These are phyloP conservation scores for Drosophila equinoxialis DNA, from an alignment of 1,140 invertebrate species.

Conservation along the genomic window DNA sequence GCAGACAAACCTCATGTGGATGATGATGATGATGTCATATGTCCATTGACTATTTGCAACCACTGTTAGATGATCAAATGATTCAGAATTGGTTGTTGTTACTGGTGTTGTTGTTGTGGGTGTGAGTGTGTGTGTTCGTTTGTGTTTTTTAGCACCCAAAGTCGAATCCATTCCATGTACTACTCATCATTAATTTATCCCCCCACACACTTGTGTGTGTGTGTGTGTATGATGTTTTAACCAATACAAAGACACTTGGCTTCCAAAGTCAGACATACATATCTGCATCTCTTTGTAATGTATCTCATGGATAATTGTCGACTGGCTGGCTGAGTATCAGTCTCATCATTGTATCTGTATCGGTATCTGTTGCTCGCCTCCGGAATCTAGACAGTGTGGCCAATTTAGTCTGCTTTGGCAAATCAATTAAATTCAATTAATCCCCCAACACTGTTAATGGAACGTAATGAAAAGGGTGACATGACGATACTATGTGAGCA, in stretches of 20 bases:
- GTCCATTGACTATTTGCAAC: constrained; percentile 59
- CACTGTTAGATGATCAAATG: constrained; percentile 74
- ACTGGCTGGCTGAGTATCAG: constrained; percentile 37
- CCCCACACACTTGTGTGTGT: constrained; percentile 6
- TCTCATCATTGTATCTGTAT: background rate
- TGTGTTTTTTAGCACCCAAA: constrained; percentile 49
- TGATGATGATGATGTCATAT: constrained; percentile 67
- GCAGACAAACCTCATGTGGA: constrained; percentile 58
- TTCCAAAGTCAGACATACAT: constrained; percentile 38
- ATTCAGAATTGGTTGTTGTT: constrained; percentile 34
- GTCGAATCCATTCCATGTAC: constrained; percentile 75
- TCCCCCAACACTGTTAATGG: constrained; percentile 82
- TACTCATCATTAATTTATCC: constrained; percentile 78
- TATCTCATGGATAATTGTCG: constrained; percentile 61
- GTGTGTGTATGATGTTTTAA: constrained; percentile 2
- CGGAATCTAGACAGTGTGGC: constrained; percentile 81
- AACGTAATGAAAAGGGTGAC: constrained; percentile 83
- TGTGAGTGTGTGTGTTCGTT: background rate
- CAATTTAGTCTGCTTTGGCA: constrained; percentile 83
- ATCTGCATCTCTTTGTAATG: constrained; percentile 41
- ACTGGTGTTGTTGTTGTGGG: background rate
- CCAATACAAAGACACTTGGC: constrained; percentile 31
- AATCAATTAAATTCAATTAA: constrained; percentile 83
- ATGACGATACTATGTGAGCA: constrained; percentile 61
- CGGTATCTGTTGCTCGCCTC: constrained; percentile 37